Base-by-base conservation (phyloP, 2,888 invertebrate species). In the Patella pellucida region DNA sequence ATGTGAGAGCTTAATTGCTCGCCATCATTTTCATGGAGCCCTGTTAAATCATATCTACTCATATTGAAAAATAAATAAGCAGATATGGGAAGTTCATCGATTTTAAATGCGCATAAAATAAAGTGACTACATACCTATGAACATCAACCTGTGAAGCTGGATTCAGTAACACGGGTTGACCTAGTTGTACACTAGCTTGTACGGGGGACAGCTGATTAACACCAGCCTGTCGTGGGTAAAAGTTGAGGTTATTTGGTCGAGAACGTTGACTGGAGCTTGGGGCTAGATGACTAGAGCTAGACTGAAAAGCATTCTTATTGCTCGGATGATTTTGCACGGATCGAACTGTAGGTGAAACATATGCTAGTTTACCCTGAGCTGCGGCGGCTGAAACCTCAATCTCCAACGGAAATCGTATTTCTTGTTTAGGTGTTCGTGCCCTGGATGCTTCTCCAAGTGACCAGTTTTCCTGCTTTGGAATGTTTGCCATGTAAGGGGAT, bases 321-420 rank as follows among this genome's bases (percentile, higher is more conserved):
- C 78, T 73, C 67, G 80, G 80, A 41, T 41, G 41, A 50, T 77
- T 76, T 68, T 85, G 84, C 52, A 83, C 78, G 41, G 84, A 76
- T 15, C 88, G 78, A 11, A 88, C 88, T 9, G 87, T 88, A 3
- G 88, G 88, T 0, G 88, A 87, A 19, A 88, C 87, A 73, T 86
- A 88, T 0, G 88, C 88, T 70, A 88, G 80, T 74, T 88, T 88
- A 31, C 87, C 87, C 70, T 88, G 88, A 19, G 85, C 83, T 31
- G 86, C 85, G 27, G 87, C 82, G 72, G 85, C 79, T 41, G 83
- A 85, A 54, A 87, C 84, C 74, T 87, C 87, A 27, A 86, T 80
- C 52, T 87, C 86, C 54, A 85, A 79, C 1, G 83, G 83, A 15
- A 84, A 77, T 56, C 84, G 80, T 14, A 84, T 81, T 75, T 86